phyloP scores from a whole-genome alignment of 2,797 vertebrate species.

The Sebastes cheni region DNA sequence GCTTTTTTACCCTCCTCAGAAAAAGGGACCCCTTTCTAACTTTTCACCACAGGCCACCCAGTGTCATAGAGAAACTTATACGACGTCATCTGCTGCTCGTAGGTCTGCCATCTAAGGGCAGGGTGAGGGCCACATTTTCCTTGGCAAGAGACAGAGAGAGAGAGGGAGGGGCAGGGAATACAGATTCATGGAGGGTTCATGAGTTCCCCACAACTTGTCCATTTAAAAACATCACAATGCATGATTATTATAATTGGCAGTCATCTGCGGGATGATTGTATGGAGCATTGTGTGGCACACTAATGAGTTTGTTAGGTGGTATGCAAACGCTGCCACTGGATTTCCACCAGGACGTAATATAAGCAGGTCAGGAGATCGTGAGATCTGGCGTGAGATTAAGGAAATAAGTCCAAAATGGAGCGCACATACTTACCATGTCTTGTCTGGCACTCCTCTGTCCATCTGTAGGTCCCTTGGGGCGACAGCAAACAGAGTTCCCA shows the following conservation, averaged over 20 bases:
- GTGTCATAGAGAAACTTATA: slow-evolving; percentile 35
- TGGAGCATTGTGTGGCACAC: background rate
- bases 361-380: slow-evolving; percentile 55
- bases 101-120: slow-evolving; percentile 43
- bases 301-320: slow-evolving; percentile 27
- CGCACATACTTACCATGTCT: slow-evolving; percentile 48
- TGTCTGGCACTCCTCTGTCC: slow-evolving; percentile 38
- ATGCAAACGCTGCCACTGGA: slow-evolving; percentile 15
- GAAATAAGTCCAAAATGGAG: slow-evolving; percentile 46
- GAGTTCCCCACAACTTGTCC: background rate
- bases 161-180: background rate
- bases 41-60: slow-evolving; percentile 31
- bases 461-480: slow-evolving; percentile 41
- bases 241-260: slow-evolving; percentile 6
- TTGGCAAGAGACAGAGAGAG: slow-evolving; percentile 13
- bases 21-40: slow-evolving; percentile 30
- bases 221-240: slow-evolving; percentile 3
- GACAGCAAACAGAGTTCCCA: slow-evolving; percentile 49
- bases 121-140: slow-evolving; percentile 13
- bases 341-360: slow-evolving; percentile 27
- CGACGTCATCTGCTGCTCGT: slow-evolving; percentile 16
- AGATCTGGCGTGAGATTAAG: slow-evolving; percentile 60
- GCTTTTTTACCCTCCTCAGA: slow-evolving; percentile 28
- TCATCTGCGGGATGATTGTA: background rate
- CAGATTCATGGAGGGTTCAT: background rate